phyloP scores from a whole-genome alignment of 2,888 invertebrate genomes.

The Carcina quercana region DNA sequence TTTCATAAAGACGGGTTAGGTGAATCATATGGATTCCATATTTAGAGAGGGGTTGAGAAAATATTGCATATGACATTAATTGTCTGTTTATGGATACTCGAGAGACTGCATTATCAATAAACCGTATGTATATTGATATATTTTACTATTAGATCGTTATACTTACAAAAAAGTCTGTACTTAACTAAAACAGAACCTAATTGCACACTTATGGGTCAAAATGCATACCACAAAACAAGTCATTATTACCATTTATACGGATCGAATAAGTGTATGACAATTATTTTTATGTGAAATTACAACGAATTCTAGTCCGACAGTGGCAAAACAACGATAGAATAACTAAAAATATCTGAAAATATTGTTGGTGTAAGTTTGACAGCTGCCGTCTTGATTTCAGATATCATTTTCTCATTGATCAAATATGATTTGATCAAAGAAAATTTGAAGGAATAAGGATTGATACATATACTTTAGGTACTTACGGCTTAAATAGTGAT shows the following conservation, averaged over 20 bases:
- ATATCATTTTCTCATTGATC: conserved; percentile 23
- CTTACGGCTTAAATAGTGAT: conserved; percentile 50
- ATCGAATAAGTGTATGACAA: conserved; percentile 2
- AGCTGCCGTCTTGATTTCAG: conserved; percentile 42
- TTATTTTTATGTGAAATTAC: neutral
- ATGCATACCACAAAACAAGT: neutral
- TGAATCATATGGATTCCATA: no score
- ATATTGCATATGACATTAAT: no score
- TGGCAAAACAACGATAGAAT: conserved; percentile 3
- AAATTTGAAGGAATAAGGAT: conserved; percentile 15
- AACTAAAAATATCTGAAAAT: conserved; percentile 20
- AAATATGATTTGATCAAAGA: conserved; percentile 12
- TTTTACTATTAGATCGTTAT: no score
- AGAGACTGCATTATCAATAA: no score
- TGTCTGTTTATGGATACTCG: no score
- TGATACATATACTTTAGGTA: conserved; percentile 25
- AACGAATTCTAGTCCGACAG: conserved; percentile 4
- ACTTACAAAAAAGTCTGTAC: no score
- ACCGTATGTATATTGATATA: no score
- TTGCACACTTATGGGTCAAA: no score
- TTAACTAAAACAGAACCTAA: no score
- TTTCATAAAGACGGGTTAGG: no score
- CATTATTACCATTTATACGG: neutral
- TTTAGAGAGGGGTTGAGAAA: no score
- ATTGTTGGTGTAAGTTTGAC: conserved; percentile 37